A percentile compares a stretch with the other conserved stretches of the same genome.
Evolutionary conservation across 2,113 vertebrate species (phyloP).

Genomic region (Gavia stellata): DNA sequence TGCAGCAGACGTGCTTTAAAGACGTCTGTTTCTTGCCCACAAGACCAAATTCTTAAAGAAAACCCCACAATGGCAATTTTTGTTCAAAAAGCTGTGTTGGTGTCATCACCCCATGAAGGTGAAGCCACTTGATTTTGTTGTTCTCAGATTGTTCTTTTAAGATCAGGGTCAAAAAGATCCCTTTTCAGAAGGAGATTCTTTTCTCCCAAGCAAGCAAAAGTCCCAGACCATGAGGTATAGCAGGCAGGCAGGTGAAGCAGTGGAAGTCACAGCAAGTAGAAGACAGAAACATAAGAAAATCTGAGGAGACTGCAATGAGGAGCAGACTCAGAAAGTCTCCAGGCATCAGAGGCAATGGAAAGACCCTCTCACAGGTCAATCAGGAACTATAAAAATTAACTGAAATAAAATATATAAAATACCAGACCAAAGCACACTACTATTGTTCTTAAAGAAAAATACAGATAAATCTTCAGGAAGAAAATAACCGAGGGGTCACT

Average conservation of each 20-base stretch:
- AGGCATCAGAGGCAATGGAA: neutral
- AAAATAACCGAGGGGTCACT: neutral
- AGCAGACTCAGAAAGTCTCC: neutral
- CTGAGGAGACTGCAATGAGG: neutral
- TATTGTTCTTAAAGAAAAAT: neutral
- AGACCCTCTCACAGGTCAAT: neutral
- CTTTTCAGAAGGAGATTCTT: neutral
- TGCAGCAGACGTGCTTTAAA: neutral
- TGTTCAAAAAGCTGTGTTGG: neutral
- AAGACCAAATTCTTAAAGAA: neutral
- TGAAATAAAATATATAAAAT: neutral
- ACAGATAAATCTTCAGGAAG: neutral
- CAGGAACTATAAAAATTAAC: neutral
- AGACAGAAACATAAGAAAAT: neutral
- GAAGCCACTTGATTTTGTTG: neutral
- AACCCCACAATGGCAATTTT: rapidly evolving
- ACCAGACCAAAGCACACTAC: neutral
- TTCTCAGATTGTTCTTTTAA: neutral
- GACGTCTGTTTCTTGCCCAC: neutral
- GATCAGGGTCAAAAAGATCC: neutral
- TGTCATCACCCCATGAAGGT: neutral
- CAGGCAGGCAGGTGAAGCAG: neutral
- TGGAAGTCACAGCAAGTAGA: neutral
- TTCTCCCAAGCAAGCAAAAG: neutral
- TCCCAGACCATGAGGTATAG: neutral